phyloP scores from a whole-genome alignment of 2,113 vertebrate species.

The Grammomys surdaster region DNA sequence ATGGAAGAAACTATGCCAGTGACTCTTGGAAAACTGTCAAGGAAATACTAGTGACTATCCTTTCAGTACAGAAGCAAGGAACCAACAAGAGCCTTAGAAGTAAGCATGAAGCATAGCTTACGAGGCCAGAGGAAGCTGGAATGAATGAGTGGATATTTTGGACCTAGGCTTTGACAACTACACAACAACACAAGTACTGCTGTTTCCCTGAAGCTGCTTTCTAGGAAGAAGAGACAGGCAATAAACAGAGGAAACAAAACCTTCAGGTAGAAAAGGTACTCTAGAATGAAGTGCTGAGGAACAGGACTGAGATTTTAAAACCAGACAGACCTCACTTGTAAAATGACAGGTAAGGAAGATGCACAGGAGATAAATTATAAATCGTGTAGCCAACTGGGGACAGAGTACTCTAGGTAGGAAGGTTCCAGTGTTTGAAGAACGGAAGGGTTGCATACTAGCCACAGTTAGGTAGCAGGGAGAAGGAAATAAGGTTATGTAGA shows the following conservation, averaged over 20 bases:
- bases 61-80: background rate
- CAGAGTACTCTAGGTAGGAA: slow-evolving; percentile 11
- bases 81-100: background rate
- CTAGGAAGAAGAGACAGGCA: background rate
- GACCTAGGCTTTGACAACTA: background rate
- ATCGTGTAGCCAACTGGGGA: background rate
- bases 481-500: background rate
- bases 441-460: background rate
- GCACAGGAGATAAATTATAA: background rate
- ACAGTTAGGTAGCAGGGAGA: background rate
- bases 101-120: background rate
- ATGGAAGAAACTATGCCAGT: background rate
- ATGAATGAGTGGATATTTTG: background rate
- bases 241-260: background rate
- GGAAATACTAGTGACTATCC: slow-evolving; percentile 4
- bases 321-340: background rate
- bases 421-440: background rate
- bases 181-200: slow-evolving; percentile 20
- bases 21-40: background rate
- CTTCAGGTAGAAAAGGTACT: background rate
- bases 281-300: background rate
- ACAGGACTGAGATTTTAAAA: slow-evolving; percentile 14
- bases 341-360: slow-evolving; percentile 8
- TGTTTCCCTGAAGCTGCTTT: slow-evolving; percentile 30
- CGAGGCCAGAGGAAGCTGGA: background rate